A percentile compares a stretch with the other conserved stretches of the same genome.
These are phyloP conservation scores for Antrozous pallidus DNA, from an alignment of 2,797 vertebrate species.

Conservation along the genomic window DNA sequence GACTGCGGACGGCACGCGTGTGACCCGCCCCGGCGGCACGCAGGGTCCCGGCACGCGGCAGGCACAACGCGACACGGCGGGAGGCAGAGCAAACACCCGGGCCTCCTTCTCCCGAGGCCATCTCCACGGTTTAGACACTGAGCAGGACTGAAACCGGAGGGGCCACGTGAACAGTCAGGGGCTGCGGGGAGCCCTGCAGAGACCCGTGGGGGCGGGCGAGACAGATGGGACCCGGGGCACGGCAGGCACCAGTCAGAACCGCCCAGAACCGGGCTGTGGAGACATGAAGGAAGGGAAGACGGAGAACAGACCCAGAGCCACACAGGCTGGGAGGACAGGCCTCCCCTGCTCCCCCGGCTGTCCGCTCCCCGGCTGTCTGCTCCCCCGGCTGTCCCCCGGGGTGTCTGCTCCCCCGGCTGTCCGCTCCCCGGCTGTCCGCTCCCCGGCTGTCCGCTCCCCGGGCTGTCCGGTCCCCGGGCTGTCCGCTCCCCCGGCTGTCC, in stretches of 20 bases:
- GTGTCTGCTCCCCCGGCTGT: too few relatives aligned
- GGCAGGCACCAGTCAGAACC: neutral
- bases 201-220: neutral
- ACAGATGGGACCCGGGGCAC: fast-evolving
- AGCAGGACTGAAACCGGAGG: neutral
- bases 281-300: neutral
- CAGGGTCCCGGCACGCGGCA: neutral
- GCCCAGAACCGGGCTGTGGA: neutral
- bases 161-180: fast-evolving
- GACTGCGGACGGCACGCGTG: neutral
- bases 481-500: too few relatives aligned
- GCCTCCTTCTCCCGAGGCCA: neutral
- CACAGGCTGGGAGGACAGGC: fast-evolving
- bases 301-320: neutral
- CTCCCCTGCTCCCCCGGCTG: too few relatives aligned
- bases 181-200: neutral
- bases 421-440: too few relatives aligned
- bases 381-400: too few relatives aligned
- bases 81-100: neutral
- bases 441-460: too few relatives aligned
- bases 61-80: neutral
- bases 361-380: too few relatives aligned
- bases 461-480: too few relatives aligned
- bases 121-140: fast-evolving
- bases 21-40: neutral